Evolutionary conservation across 1,140 invertebrate species (phyloP).

Genomic region (Limonius californicus): DNA sequence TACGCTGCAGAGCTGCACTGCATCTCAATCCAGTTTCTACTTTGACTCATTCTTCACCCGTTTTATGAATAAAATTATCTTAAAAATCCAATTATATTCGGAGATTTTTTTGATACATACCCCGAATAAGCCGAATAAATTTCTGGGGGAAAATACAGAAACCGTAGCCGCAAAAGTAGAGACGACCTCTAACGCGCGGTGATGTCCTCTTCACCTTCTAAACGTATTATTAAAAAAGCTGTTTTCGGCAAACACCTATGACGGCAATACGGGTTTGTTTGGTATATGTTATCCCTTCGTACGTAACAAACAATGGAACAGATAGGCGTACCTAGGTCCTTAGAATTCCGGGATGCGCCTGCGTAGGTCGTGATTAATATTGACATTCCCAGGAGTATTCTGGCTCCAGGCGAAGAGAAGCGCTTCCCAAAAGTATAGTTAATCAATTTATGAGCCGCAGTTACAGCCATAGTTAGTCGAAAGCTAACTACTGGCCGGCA

Average conservation of each 20-base stretch:
- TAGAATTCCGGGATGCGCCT: slow-evolving; percentile 1
- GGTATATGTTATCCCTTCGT: background rate
- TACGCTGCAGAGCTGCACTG: background rate
- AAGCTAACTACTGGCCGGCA: slow-evolving; percentile 3
- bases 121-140: too few relatives aligned
- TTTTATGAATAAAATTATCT: slow-evolving; percentile 7
- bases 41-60: background rate
- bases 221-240: too few relatives aligned
- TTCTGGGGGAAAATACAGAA: too few relatives aligned
- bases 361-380: slow-evolving; percentile 18
- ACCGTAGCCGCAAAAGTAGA: too few relatives aligned
- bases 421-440: slow-evolving; percentile 19
- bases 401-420: slow-evolving; percentile 18
- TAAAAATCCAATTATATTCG: background rate
- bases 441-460: slow-evolving; percentile 17
- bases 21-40: slow-evolving; percentile 6
- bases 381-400: slow-evolving; percentile 18
- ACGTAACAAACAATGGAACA: slow-evolving; percentile 10
- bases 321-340: background rate
- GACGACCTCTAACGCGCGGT: too few relatives aligned
- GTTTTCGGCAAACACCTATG: too few relatives aligned
- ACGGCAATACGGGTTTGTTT: background rate
- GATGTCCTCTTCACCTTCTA: too few relatives aligned
- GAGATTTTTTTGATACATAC: background rate
- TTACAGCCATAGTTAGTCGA: slow-evolving; percentile 16